phyloP scores from a whole-genome alignment of 2,888 invertebrate species.

The Xylophagus ater region DNA sequence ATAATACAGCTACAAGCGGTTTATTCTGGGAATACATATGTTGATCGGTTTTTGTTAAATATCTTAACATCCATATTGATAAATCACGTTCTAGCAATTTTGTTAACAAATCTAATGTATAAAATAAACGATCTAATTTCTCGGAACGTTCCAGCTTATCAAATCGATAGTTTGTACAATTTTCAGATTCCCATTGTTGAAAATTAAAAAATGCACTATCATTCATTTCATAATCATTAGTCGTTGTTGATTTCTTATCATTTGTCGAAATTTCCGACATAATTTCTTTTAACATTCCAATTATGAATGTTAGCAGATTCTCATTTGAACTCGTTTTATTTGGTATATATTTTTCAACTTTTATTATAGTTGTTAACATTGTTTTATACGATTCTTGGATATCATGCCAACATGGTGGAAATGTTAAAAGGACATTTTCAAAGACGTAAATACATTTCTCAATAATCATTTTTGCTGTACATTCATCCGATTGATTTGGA shows the following conservation, averaged over 20 bases:
- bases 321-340: conserved; percentile 18
- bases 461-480: conserved; percentile 18
- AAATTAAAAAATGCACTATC: conserved; percentile 21
- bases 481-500: conserved; percentile 16
- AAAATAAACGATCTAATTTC: conserved; percentile 43
- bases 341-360: conserved; percentile 18
- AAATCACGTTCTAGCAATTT: conserved; percentile 47
- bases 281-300: conserved; percentile 25
- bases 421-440: conserved; percentile 27
- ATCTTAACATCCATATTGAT: conserved; percentile 46
- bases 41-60: conserved; percentile 26
- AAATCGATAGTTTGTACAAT: conserved; percentile 20
- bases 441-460: conserved; percentile 25
- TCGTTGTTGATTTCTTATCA: neutral
- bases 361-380: conserved; percentile 23
- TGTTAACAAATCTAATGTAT: conserved; percentile 42
- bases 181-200: conserved; percentile 27
- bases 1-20: conserved; percentile 28
- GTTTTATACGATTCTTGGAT: conserved; percentile 27
- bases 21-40: conserved; percentile 26
- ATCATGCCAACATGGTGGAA: conserved; percentile 36
- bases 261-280: conserved; percentile 19
- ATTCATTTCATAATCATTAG: neutral
- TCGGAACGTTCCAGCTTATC: conserved; percentile 26
- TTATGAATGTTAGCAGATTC: conserved; percentile 22